These are phyloP conservation scores for Quadroppia sp. DNA, from an alignment of 2,888 invertebrate genomes.

Conservation along the genomic window DNA sequence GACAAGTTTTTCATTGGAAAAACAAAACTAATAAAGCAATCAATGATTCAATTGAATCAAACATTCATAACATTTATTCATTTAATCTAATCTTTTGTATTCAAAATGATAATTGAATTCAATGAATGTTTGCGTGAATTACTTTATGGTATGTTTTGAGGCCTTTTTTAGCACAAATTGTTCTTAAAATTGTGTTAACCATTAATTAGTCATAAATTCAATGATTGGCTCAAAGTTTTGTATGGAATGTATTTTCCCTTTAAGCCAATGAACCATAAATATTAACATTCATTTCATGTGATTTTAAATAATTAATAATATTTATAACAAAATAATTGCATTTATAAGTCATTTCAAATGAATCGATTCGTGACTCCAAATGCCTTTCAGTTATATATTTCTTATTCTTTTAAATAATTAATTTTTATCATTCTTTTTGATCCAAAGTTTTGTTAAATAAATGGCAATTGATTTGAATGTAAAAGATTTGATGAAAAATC, in stretches of 20 bases:
- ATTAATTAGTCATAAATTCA: background rate
- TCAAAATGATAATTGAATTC: no score
- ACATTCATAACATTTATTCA: no score
- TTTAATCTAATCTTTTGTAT: no score
- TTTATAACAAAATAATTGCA: background rate
- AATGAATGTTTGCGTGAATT: no score
- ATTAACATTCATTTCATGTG: background rate
- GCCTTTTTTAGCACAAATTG: background rate
- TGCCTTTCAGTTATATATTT: conserved; percentile 7
- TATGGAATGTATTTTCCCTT: background rate
- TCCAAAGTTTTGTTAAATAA: background rate
- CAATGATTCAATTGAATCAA: no score
- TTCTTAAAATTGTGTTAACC: background rate
- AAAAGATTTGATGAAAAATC: background rate
- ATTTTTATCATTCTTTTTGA: conserved; percentile 15
- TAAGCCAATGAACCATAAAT: background rate
- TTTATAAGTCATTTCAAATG: background rate
- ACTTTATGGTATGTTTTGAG: background rate
- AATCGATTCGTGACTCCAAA: background rate
- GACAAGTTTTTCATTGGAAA: no score
- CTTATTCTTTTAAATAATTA: no score
- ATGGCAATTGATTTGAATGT: background rate
- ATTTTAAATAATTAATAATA: background rate
- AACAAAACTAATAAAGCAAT: no score
- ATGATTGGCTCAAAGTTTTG: background rate